These are phyloP conservation scores for Patella pellucida DNA, from an alignment of 2,888 invertebrate genomes.

Conservation along the genomic window DNA sequence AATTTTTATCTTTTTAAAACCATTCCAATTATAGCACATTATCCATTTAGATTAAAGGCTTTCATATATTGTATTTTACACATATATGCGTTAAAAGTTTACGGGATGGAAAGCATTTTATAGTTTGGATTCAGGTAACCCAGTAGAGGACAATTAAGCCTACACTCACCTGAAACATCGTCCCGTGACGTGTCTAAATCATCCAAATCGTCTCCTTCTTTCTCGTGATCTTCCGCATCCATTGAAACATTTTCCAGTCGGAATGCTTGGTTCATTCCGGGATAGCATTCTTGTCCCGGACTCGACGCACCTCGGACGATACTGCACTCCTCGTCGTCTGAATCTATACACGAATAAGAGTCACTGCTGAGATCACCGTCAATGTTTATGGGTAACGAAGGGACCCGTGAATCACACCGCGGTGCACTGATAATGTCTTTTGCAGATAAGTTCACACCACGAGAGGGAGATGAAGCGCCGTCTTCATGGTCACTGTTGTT, in stretches of 20 bases:
- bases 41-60: too few relatives aligned
- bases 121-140: too few relatives aligned
- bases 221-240: background rate
- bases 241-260: background rate
- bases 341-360: conserved; percentile 1
- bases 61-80: too few relatives aligned
- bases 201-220: background rate
- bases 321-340: background rate
- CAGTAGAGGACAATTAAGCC: too few relatives aligned
- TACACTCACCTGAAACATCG: background rate
- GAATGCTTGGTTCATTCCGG: background rate
- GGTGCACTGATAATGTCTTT: background rate
- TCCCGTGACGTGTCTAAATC: conserved; percentile 4
- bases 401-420: background rate
- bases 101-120: too few relatives aligned
- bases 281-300: background rate
- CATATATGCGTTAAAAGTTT: too few relatives aligned
- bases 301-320: background rate
- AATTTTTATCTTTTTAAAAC: too few relatives aligned
- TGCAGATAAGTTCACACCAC: background rate
- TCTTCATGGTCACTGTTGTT: background rate
- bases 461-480: background rate
- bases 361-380: background rate
- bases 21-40: too few relatives aligned
- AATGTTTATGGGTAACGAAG: background rate